Percentiles rank a stretch among this genome's conserved stretches.
phyloP scores from a whole-genome alignment of 2,888 invertebrate species.

The Anthophora plumipes region DNA sequence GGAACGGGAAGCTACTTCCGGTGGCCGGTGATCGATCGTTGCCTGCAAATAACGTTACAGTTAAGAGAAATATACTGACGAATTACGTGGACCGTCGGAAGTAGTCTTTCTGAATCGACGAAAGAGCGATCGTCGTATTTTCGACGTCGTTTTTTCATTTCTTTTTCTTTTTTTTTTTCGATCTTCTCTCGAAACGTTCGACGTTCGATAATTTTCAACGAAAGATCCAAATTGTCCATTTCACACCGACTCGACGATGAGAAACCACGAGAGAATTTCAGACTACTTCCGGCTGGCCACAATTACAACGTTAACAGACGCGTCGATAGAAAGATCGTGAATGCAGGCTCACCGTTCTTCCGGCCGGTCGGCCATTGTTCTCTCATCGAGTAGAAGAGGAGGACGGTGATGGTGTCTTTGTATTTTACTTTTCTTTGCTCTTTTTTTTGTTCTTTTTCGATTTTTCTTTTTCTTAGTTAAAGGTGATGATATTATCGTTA shows the following conservation, averaged over 20 bases:
- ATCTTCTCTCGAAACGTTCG: not conserved
- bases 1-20: conserved; percentile 15
- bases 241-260: too few relatives aligned
- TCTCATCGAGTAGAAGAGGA: conserved; percentile 73
- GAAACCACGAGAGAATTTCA: not conserved
- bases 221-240: too few relatives aligned
- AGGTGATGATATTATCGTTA: conserved; percentile 44
- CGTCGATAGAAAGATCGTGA: conserved; percentile 48
- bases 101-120: conserved; percentile 16
- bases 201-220: too few relatives aligned
- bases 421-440: conserved; percentile 38
- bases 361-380: conserved; percentile 77
- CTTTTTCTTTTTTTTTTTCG: too few relatives aligned
- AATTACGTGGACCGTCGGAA: conserved; percentile 37
- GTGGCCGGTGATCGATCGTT: not conserved
- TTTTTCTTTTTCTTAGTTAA: conserved; percentile 15
- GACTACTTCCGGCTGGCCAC: conserved; percentile 48
- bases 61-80: conserved; percentile 21
- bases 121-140: not conserved
- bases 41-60: conserved; percentile 47
- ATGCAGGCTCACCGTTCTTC: conserved; percentile 81
- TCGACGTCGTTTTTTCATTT: not conserved
- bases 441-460: not conserved
- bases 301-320: not conserved
- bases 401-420: conserved; percentile 61